Evolutionary conservation across 2,888 invertebrate species (phyloP).

Genomic region (Pteria penguin): DNA sequence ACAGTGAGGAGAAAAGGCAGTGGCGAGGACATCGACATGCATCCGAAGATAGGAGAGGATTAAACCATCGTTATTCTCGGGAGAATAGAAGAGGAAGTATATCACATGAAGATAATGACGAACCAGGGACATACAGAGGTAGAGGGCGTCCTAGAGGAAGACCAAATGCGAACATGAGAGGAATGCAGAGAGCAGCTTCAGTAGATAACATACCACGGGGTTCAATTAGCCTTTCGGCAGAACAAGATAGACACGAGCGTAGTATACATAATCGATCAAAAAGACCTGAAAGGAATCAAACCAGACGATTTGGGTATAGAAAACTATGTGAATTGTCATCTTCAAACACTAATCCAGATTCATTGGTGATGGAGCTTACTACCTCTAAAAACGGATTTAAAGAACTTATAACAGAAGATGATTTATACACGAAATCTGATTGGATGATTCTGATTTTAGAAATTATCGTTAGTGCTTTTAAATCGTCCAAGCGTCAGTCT

Average conservation of each 20-base stretch:
- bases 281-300: background rate
- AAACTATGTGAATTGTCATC: slow-evolving; percentile 24
- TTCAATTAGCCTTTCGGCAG: too few species aligned
- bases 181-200: background rate
- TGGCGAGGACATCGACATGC: too few species aligned
- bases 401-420: slow-evolving; percentile 33
- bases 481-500: slow-evolving; percentile 20
- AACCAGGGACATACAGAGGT: slow-evolving; percentile 13
- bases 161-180: background rate
- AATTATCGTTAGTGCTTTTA: slow-evolving; percentile 40
- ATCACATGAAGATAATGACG: background rate
- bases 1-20: background rate
- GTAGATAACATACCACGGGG: background rate
- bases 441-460: slow-evolving; percentile 34
- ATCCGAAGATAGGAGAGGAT: background rate
- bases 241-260: background rate
- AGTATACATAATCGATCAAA: background rate
- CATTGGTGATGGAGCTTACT: slow-evolving; percentile 40
- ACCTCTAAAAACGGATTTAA: slow-evolving; percentile 46
- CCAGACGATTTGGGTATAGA: slow-evolving; percentile 18
- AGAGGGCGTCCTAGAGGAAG: slow-evolving; percentile 18
- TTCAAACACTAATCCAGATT: slow-evolving; percentile 37
- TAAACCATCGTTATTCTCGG: background rate
- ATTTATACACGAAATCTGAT: slow-evolving; percentile 17
- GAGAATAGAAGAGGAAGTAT: background rate